Evolutionary conservation across 1,140 invertebrate genomes (phyloP).

Genomic region (Nixonia krombeini): DNA sequence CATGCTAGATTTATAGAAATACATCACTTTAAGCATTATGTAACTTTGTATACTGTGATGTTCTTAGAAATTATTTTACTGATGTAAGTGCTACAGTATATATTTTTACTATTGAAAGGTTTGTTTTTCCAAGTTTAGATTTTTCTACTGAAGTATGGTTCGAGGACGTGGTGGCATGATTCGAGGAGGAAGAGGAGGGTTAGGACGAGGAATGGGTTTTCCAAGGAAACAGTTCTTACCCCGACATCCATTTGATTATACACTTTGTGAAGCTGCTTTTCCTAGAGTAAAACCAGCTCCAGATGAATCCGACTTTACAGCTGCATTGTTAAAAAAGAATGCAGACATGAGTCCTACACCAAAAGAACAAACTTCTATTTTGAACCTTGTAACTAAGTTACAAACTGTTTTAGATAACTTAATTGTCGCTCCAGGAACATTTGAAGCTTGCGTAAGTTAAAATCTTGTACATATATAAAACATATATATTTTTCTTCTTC

Average conservation of each 20-base stretch:
- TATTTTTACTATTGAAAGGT: no score
- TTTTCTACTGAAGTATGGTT: no score
- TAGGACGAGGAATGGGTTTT: slow-evolving; percentile 80
- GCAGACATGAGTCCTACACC: slow-evolving; percentile 90
- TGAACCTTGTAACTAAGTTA: slow-evolving; percentile 94
- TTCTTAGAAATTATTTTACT: no score
- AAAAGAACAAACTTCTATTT: slow-evolving; percentile 90
- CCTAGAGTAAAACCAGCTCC: slow-evolving; percentile 86
- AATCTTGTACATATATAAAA: slow-evolving; percentile 4
- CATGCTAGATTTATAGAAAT: no score
- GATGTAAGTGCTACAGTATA: no score
- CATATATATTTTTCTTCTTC: no score
- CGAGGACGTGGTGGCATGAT: slow-evolving; percentile 74
- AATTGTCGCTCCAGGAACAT: slow-evolving; percentile 91
- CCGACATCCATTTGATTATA: slow-evolving; percentile 91
- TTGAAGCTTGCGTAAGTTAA: slow-evolving; percentile 94
- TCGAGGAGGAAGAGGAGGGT: slow-evolving; percentile 76
- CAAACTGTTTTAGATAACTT: slow-evolving; percentile 94
- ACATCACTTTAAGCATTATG: no score
- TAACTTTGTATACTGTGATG: no score
- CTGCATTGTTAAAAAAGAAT: slow-evolving; percentile 92
- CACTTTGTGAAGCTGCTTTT: slow-evolving; percentile 89
- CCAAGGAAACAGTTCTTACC: slow-evolving; percentile 81
- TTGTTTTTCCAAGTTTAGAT: no score
- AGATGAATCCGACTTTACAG: slow-evolving; percentile 88